Base-by-base conservation (phyloP, 2,888 invertebrate species). In the Leucania comma region DNA sequence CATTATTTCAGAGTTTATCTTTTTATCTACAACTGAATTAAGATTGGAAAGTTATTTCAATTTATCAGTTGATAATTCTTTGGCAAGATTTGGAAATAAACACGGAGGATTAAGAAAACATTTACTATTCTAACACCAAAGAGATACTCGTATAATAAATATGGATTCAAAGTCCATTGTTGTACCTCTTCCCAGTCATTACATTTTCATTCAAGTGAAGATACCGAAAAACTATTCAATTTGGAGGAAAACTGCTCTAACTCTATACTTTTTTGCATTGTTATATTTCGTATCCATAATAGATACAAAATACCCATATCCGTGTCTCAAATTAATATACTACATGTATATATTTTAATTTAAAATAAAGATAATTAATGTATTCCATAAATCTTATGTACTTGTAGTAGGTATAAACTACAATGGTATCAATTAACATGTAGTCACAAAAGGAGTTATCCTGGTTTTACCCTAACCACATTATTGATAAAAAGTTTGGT, bases 121-220 rank as follows among this genome's bases (percentile, higher is more conserved):
- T 42, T 17, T 42, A 42, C 6, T 20, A 42, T 14, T 42, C 42
- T 42, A 42, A 42, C 17, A 50, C 50, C 10, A 9, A 50, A 26
- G 24, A 26, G 17, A 12, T 12, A n/a, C n/a, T n/a, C n/a, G n/a
- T n/a, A 29, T 54, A 20, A 32, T 54, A 32, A 12, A 54, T 32
- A 29, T 10, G 53, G 1, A 29, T 20, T n/a, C 20, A 32, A 29
- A 56, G 10, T 56, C 32, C 12, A 14, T 32, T 32, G 32, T 32
- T 29, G 22, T 46, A 35, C 51, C 3, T 54, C 12, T 42, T 60
- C 22, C 48, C 22, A 12, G 17, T 2, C 20, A 14, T 54, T 32
- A 38, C 12, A 68, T 68, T 50, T 65, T 68, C 53, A 62, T 50
- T 59, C 26, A 54, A n/a, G 48, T 68, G 32, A 42, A 74, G 3